Evolutionary conservation across 2,113 vertebrate genomes (phyloP), one percentile per base, ranked within the genome.

Genomic region (Erpornis zantholeuca): DNA sequence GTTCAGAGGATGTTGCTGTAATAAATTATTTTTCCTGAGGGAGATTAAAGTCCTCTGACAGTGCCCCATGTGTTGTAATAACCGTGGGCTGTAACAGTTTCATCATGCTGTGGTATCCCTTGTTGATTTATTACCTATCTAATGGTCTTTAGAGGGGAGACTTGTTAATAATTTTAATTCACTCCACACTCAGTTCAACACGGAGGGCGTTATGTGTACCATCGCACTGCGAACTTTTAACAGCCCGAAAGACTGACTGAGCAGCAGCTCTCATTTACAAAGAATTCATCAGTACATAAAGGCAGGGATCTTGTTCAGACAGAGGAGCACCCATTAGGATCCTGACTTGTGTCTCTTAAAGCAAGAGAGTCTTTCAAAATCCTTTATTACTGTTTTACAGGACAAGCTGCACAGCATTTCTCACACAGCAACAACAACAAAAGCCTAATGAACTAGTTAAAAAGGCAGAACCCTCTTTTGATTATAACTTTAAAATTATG

Each of bases 61-160:
- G 73, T 91, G 92, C 86, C 94, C 96, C 92, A 95, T 97, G 91
- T 94, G 96, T 95, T 96, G 90, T 93, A 97, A 94, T 77, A 96
- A 91, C 94, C 57, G 5, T 53, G 57, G 81, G 96, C 95, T 88
- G 40, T 92, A 84, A 77, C 75, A 87, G 73, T 96, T 97, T 97
- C 88, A 93, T 95, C 71, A 65, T 56, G 50, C 53, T 63, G 35
- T 22, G 31, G 86, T 63, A 65, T 69, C 61, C 88, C 82, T 95
- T 94, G 76, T 82, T 96, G 97, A 96, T 80, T 96, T 94, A 96
- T 76, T 90, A 87, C 88, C 96, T 83, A 87, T 93, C n/a, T 94
- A 91, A 88, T 50, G 82, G 68, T 92, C 75, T 84, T 88, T 56
- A 57, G 82, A 82, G 92, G 44, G 66, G 25, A 95, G 80, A 88